A percentile compares a stretch with the other conserved stretches of the same genome.
Conservation (phyloP, 1,140 invertebrate genomes). For the Cherax quadricarinatus region DNA sequence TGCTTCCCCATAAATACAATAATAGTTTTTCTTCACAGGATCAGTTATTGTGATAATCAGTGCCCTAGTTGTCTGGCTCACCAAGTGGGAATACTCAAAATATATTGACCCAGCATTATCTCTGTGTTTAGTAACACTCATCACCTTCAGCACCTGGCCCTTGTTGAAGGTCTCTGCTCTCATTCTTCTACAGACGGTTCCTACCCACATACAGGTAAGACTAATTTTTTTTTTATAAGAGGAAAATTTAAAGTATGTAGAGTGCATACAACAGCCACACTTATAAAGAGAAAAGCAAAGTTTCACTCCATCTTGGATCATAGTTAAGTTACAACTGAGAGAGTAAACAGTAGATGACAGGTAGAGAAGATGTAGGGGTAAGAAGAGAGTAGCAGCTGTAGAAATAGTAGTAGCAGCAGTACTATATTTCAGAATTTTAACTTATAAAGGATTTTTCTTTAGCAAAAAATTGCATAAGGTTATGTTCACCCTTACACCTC, state of each 20-base stretch:
- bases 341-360: no score
- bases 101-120: constrained; percentile 97
- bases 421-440: no score
- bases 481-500: no score
- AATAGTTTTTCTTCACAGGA: constrained; percentile 75
- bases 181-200: constrained; percentile 93
- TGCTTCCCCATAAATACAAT: no score
- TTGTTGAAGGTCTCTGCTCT: constrained; percentile 90
- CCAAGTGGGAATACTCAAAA: constrained; percentile 85
- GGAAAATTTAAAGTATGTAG: no score
- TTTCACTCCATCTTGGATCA: no score
- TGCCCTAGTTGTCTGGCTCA: constrained; percentile 91
- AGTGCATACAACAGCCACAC: no score
- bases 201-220: constrained; percentile 88
- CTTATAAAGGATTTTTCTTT: no score
- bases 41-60: constrained; percentile 98
- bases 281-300: no score
- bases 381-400: no score
- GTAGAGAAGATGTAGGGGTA: no score
- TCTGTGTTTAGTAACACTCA: constrained; percentile 87
- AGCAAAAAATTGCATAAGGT: no score
- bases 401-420: neutral
- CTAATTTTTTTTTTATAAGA: neutral
- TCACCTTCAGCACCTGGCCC: constrained; percentile 91
- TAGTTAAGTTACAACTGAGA: neutral